Evolutionary conservation across 2,888 invertebrate species (phyloP), one percentile per base, ranked within the genome.

Genomic region (Campoplex nolae): DNA sequence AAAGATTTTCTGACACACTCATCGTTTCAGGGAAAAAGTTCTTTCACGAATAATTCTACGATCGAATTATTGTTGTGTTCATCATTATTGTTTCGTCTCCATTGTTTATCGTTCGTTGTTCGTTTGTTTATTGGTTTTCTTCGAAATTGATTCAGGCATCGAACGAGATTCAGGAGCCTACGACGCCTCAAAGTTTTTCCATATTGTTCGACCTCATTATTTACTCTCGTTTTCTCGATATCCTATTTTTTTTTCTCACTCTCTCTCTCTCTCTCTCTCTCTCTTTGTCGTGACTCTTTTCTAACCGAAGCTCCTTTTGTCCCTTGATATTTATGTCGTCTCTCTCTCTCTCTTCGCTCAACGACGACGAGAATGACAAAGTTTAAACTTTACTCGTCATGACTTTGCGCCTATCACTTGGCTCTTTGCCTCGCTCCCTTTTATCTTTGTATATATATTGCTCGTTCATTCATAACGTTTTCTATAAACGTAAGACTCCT

Each of bases 191-290:
- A 65, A 48, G 45, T 77, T 65, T 67, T 77, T 77, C n/a, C 13
- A n/a, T 23, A 23, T 77, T 77, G 9, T 28, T 45, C 58, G 4
- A 18, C n/a, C 28, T 71, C 48, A 48, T 80, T 32, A 13, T 71
- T 80, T 45, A 56, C 65, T 82, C n/a, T 67, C 81, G 42, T 75
- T 78, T 78, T 78, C 77, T 77, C 77, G 67, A 77, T 77, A 77
- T 67, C 48, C 48, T 51, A n/a, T 67, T 67, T 48, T 18, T 42
- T 7, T 42, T 9, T 42, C 42, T 42, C 42, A 8, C 13, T 45
- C 32, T 62, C 18, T 73, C 32, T 45, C 45, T 45, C 45, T 45
- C 45, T 45, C 11, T 45, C n/a, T 62, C 11, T 62, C 45, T 80
- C 18, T 35, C 35, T 62, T 16, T 8, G 6, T 56, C 58, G 58